phyloP scores from a whole-genome alignment of 1,140 invertebrate genomes.

The Oreohelix idahoensis region DNA sequence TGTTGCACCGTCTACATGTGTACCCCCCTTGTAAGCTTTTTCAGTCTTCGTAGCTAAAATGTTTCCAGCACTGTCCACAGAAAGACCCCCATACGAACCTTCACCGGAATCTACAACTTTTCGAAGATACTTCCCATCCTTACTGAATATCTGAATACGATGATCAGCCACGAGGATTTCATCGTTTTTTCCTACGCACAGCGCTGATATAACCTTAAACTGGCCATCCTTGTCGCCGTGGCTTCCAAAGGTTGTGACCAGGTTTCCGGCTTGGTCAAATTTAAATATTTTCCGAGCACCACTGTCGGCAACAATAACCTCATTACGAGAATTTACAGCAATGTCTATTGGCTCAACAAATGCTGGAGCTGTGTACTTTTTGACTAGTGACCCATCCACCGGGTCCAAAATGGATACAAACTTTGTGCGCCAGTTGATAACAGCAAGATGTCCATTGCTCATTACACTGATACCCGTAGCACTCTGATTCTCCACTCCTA shows the following conservation, averaged over 20 bases:
- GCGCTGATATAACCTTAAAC: slow-evolving; percentile 80
- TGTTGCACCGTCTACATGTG: neutral
- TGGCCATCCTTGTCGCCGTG: slow-evolving; percentile 76
- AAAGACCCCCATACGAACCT: slow-evolving; percentile 82
- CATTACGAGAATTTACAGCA: slow-evolving; percentile 84
- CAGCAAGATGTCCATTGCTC: slow-evolving; percentile 79
- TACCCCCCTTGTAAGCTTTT: slow-evolving; percentile 69
- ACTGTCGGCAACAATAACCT: slow-evolving; percentile 90
- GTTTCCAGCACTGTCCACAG: slow-evolving; percentile 81
- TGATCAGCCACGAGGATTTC: slow-evolving; percentile 90
- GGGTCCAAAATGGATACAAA: slow-evolving; percentile 83
- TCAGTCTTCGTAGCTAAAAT: slow-evolving; percentile 86
- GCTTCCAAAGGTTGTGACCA: slow-evolving; percentile 76
- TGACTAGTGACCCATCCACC: slow-evolving; percentile 77
- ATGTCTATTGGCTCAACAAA: slow-evolving; percentile 83
- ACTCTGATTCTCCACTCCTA: slow-evolving; percentile 85
- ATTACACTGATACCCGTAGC: slow-evolving; percentile 80
- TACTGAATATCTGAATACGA: slow-evolving; percentile 85
- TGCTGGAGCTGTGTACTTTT: slow-evolving; percentile 77
- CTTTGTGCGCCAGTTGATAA: slow-evolving; percentile 90
- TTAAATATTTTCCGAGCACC: slow-evolving; percentile 87
- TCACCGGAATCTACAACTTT: slow-evolving; percentile 59
- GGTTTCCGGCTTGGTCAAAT: slow-evolving; percentile 84
- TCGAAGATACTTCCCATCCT: slow-evolving; percentile 82
- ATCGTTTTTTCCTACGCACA: slow-evolving; percentile 79